These are phyloP conservation scores for Ptilorrhoa leucosticta DNA, from an alignment of 2,113 vertebrate genomes.

Conservation along the genomic window DNA sequence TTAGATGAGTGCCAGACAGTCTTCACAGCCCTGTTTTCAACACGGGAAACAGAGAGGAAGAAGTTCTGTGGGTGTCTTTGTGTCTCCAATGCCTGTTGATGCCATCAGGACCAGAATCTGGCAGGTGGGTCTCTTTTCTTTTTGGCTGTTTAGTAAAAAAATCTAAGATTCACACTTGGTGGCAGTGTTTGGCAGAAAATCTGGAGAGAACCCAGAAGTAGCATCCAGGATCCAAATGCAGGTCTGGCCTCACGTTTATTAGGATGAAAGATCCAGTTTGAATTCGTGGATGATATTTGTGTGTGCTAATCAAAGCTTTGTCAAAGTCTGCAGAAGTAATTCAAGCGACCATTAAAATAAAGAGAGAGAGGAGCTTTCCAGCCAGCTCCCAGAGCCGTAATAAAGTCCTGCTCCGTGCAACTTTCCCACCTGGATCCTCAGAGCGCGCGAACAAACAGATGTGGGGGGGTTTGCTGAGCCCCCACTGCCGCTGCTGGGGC, in stretches of 20 bases:
- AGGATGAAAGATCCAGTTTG: conserved; percentile 24
- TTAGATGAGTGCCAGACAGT: neutral
- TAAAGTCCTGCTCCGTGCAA: neutral
- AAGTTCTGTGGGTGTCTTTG: neutral
- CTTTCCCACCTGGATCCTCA: neutral
- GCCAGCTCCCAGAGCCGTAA: neutral
- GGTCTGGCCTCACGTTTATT: conserved; percentile 6
- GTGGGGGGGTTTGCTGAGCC: neutral
- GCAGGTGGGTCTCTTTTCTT: neutral
- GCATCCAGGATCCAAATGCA: neutral
- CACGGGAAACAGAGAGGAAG: neutral
- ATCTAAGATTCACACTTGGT: conserved; percentile 60
- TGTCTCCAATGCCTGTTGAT: neutral
- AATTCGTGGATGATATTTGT: conserved; percentile 28
- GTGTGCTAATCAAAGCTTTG: conserved; percentile 50
- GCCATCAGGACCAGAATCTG: neutral
- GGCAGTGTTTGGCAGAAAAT: conserved; percentile 74
- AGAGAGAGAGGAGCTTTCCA: neutral
- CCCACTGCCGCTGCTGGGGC: neutral
- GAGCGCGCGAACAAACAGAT: neutral
- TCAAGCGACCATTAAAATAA: conserved; percentile 43
- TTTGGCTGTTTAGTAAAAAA: neutral
- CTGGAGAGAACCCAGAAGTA: neutral
- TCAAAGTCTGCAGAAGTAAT: conserved; percentile 56
- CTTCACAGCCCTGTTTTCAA: neutral